Percentiles rank a stretch among this genome's conserved stretches.
phyloP scores from a whole-genome alignment of 2,888 invertebrate genomes.

The Tenthredo amoena region DNA sequence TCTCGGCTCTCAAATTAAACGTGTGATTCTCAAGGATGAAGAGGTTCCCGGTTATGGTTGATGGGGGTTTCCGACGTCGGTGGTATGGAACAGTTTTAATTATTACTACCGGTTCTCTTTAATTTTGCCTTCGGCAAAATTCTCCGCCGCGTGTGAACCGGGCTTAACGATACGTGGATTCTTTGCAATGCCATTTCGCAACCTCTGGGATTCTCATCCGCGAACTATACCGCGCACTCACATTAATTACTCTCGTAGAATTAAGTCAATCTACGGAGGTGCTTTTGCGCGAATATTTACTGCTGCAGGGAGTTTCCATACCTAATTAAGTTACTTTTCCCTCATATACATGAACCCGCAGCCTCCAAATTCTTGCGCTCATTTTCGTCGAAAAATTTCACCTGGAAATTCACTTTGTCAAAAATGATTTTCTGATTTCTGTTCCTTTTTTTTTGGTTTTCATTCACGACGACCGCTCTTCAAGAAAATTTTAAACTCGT shows the following conservation, averaged over 20 bases:
- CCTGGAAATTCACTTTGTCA: neutral
- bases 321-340: constrained; percentile 8
- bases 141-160: constrained; percentile 18
- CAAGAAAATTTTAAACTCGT: constrained; percentile 53
- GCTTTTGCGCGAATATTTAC: constrained; percentile 28
- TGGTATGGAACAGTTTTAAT: constrained; percentile 14
- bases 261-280: constrained; percentile 35
- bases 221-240: constrained; percentile 22
- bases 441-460: neutral
- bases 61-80: neutral
- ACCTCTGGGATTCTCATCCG: neutral
- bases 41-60: constrained; percentile 31
- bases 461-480: neutral
- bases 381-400: neutral
- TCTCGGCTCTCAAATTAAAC: constrained; percentile 48
- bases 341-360: neutral
- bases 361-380: neutral
- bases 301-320: constrained; percentile 15
- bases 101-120: constrained; percentile 16
- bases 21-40: constrained; percentile 45
- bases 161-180: constrained; percentile 45
- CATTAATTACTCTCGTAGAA: constrained; percentile 38
- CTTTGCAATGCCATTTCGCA: constrained; percentile 13
- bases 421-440: neutral
- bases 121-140: constrained; percentile 36